These are phyloP conservation scores for Spodoptera frugiperda DNA, from an alignment of 1,140 invertebrate genomes.

Conservation along the genomic window DNA sequence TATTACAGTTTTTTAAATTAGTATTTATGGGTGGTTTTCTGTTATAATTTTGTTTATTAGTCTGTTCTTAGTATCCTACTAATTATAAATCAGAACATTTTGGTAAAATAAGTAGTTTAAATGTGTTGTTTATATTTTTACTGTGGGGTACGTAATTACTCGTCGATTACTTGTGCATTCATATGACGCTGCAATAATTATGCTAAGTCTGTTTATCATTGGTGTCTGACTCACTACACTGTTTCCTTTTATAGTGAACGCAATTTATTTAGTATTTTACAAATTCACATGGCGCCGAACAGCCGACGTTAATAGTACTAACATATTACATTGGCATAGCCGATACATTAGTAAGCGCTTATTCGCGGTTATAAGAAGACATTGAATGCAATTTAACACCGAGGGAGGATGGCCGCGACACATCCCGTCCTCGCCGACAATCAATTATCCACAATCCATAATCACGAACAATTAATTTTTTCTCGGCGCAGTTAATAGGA, in stretches of 20 bases:
- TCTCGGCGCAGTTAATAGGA: constrained; percentile 69
- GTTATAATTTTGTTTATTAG: too few species aligned
- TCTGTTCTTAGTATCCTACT: too few species aligned
- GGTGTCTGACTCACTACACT: constrained; percentile 54
- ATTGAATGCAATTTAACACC: constrained; percentile 58
- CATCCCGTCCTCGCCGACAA: constrained; percentile 64
- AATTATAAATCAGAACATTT: too few species aligned
- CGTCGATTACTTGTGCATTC: not conserved
- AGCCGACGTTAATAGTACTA: constrained; percentile 55
- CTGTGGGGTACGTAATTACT: not conserved
- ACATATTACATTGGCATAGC: constrained; percentile 55
- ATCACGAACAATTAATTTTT: constrained; percentile 80
- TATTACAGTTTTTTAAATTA: too few species aligned
- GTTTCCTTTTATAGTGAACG: constrained; percentile 50
- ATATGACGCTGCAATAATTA: constrained; percentile 23
- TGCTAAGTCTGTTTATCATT: constrained; percentile 49
- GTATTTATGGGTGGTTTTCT: too few species aligned
- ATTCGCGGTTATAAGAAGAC: constrained; percentile 48
- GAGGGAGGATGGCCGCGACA: constrained; percentile 55
- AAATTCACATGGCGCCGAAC: constrained; percentile 53
- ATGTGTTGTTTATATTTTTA: not conserved
- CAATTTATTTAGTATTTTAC: constrained; percentile 56
- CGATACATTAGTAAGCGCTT: constrained; percentile 53
- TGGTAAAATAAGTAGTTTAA: not conserved
- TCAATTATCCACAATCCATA: constrained; percentile 78